These are phyloP conservation scores for Origma solitaria DNA, from an alignment of 2,113 vertebrate genomes.

Conservation along the genomic window DNA sequence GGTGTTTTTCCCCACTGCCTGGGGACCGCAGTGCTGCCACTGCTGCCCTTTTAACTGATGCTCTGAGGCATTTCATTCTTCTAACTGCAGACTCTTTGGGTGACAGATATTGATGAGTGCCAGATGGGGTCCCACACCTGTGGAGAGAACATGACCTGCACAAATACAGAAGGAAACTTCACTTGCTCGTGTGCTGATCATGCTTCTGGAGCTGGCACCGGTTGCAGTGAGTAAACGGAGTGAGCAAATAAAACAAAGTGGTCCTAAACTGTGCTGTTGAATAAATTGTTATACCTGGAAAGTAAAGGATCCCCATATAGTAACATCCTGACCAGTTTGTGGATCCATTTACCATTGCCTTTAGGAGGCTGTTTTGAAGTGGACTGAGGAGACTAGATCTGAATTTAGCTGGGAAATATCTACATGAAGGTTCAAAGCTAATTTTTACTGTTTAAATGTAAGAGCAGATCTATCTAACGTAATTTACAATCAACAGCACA, in stretches of 20 bases:
- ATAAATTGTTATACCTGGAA: neutral
- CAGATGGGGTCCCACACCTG: conserved; percentile 67
- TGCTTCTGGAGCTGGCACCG: conserved; percentile 38
- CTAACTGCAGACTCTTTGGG: conserved; percentile 55
- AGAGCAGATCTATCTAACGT: neutral
- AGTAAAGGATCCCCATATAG: neutral
- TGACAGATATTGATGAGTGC: conserved; percentile 82
- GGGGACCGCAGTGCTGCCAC: neutral
- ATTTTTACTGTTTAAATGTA: neutral
- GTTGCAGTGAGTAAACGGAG: conserved; percentile 67
- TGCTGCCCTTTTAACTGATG: neutral
- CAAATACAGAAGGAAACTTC: conserved; percentile 73
- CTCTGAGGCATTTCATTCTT: conserved; percentile 25
- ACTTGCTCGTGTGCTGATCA: conserved; percentile 63
- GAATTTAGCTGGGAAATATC: neutral
- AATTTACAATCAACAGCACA: neutral
- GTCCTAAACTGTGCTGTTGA: neutral
- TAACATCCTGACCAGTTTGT: neutral
- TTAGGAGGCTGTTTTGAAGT: neutral
- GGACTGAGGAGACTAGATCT: neutral
- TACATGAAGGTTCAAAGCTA: neutral
- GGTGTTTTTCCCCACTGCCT: neutral
- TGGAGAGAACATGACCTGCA: conserved; percentile 69
- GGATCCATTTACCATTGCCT: neutral
- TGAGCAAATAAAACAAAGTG: neutral